phyloP scores from a whole-genome alignment of 2,113 vertebrate genomes.

The Heteronetta atricapilla region DNA sequence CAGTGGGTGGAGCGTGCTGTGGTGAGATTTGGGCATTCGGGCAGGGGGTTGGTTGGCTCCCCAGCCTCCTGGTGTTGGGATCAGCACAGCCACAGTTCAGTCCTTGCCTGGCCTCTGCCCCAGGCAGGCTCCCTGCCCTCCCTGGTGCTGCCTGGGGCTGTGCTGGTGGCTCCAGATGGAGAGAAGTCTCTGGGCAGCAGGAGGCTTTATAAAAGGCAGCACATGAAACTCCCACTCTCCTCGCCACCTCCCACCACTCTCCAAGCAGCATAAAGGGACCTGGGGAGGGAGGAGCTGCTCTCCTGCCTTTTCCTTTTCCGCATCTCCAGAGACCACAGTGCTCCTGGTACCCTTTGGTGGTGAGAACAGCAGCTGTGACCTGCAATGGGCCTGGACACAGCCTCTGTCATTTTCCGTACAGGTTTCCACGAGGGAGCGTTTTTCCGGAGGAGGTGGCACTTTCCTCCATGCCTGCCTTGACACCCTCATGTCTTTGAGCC shows the following conservation, averaged over 20 bases:
- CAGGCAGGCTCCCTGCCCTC: accelerated
- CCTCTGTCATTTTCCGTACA: neutral
- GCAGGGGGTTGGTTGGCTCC: neutral
- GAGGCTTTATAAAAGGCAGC: neutral
- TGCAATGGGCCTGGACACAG: accelerated
- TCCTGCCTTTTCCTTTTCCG: neutral
- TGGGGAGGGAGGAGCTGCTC: neutral
- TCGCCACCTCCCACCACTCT: neutral
- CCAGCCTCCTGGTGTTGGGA: neutral
- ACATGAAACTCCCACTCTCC: neutral
- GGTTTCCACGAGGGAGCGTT: neutral
- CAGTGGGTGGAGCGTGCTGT: neutral
- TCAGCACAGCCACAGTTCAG: too few relatives aligned
- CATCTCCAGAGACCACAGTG: neutral
- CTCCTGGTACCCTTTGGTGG: neutral
- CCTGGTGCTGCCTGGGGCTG: neutral
- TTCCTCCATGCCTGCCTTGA: neutral
- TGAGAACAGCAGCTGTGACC: neutral
- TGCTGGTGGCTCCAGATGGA: neutral
- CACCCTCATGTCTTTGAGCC: neutral
- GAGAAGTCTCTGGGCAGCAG: neutral
- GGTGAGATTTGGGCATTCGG: neutral
- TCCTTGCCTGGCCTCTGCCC: neutral
- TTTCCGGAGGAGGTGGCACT: neutral
- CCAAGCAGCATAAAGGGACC: neutral